These are phyloP conservation scores for Stomatorhinus walkeri DNA, from an alignment of 2,797 vertebrate genomes.

Conservation along the genomic window DNA sequence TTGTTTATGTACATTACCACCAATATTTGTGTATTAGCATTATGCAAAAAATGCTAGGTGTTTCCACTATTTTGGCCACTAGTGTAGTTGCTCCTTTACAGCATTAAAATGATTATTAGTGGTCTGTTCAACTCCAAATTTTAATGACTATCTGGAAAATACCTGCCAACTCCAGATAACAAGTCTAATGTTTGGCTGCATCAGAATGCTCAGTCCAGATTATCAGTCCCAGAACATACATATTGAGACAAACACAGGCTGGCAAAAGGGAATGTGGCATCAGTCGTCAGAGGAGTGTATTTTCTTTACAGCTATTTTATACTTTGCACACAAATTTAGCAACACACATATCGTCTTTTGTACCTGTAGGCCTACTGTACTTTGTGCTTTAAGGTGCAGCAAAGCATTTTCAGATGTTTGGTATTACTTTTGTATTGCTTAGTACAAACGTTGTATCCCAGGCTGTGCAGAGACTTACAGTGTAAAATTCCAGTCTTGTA, in stretches of 20 bases:
- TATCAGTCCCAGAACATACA: not conserved
- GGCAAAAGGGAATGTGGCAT: not conserved
- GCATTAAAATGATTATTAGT: not conserved
- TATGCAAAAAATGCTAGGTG: not conserved
- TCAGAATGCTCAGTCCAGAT: not conserved
- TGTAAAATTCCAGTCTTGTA: not conserved
- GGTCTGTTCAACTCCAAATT: not conserved
- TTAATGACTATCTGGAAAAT: not conserved
- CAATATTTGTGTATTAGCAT: not conserved
- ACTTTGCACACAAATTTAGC: not conserved
- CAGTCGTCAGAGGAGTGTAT: not conserved
- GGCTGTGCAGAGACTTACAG: not conserved
- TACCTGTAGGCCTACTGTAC: not conserved
- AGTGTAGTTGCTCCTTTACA: not conserved
- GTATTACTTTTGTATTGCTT: not conserved
- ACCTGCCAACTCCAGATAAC: not conserved
- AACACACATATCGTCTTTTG: not conserved
- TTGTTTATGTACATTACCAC: not conserved
- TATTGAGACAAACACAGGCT: not conserved
- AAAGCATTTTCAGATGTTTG: not conserved
- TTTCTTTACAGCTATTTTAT: not conserved
- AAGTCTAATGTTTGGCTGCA: not conserved
- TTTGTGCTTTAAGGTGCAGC: not conserved
- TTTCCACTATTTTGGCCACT: not conserved
- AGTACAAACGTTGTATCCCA: not conserved